These are phyloP conservation scores for Jacana jacana DNA, from an alignment of 2,113 vertebrate species.

Conservation along the genomic window DNA sequence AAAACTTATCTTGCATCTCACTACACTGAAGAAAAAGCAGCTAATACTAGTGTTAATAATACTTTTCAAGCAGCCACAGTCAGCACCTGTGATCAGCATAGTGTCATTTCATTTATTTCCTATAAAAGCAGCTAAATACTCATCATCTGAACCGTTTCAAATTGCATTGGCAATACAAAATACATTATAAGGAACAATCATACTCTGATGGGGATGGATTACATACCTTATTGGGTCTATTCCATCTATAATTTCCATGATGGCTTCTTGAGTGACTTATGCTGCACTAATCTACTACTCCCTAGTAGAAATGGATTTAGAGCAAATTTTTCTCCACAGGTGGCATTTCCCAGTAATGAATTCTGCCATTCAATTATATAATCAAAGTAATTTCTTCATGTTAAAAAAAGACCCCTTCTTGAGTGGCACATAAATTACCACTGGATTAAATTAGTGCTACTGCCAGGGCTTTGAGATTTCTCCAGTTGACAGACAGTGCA, in stretches of 20 bases:
- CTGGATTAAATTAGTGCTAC: slow-evolving; percentile 10
- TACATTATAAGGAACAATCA: slow-evolving; percentile 14
- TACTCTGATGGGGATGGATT: slow-evolving; percentile 12
- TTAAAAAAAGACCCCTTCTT: slow-evolving; percentile 37
- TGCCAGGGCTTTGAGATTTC: slow-evolving; percentile 22
- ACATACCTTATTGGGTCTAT: background rate
- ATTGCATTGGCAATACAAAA: slow-evolving; percentile 5
- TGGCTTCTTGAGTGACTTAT: slow-evolving; percentile 45
- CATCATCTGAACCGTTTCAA: background rate
- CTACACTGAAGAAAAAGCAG: background rate
- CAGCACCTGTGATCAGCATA: background rate
- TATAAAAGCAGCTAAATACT: slow-evolving; percentile 7
- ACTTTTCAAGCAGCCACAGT: background rate
- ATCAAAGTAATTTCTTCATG: slow-evolving; percentile 42
- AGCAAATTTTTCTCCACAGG: slow-evolving; percentile 51
- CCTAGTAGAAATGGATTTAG: background rate
- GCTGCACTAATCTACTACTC: background rate
- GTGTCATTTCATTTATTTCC: slow-evolving; percentile 5
- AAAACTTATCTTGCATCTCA: background rate
- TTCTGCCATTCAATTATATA: slow-evolving; percentile 61
- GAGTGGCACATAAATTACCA: slow-evolving; percentile 57
- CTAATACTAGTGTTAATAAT: background rate
- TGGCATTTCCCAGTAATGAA: slow-evolving; percentile 49
- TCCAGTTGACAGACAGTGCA: slow-evolving; percentile 8
- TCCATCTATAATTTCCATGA: slow-evolving; percentile 33